Evolutionary conservation across 2,797 vertebrate genomes (phyloP), one percentile per base, ranked within the genome.

Genomic region (Dallia pectoralis): DNA sequence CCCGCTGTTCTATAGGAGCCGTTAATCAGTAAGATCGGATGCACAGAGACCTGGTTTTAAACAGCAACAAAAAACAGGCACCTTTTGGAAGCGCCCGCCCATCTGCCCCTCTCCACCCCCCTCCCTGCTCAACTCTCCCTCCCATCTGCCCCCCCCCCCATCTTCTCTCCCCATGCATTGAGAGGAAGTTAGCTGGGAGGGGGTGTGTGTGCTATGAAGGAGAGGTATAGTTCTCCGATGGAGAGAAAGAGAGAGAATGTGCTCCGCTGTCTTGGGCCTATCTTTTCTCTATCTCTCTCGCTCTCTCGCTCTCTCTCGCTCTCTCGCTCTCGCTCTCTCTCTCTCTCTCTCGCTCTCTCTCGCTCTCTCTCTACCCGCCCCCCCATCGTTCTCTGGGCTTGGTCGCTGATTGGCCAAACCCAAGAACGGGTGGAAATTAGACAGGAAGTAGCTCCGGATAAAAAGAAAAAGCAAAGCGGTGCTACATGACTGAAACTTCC

Each of bases 391-490:
- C 29, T 47, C 33, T 48, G 22, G 33, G 25, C 62, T 49, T 74
- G 40, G 71, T 30, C 65, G 29, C 11, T 75, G 77, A 78, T 82
- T 84, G 80, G 81, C 59, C 77, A 66, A 77, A 72, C 27, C 33
- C 32, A 47, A 66, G 65, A 77, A 53, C 18, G 53, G 71, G 73
- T 72, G 68, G 22, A 75, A 72, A 73, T 68, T 36, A 74, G 76
- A 75, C 83, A 84, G 86, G 86, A 87, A 84, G 81, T 84, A 70
- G 77, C 74, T 68, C 36, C 65, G 75, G 69, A 77, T 77, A 27
- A 66, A 69, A 51, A 51, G 29, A 19, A n/a, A 33, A 56, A 40
- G 59, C 27, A 29, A 61, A 40, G 47, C 15, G 56, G 44, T 5
- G 44, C 47, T 77, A 76, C 30, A 63, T 77, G 49, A 77, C 77